Evolutionary conservation across 2,888 invertebrate genomes (phyloP), one percentile per base, ranked within the genome.

Genomic region (Neoitamus cyanurus): DNA sequence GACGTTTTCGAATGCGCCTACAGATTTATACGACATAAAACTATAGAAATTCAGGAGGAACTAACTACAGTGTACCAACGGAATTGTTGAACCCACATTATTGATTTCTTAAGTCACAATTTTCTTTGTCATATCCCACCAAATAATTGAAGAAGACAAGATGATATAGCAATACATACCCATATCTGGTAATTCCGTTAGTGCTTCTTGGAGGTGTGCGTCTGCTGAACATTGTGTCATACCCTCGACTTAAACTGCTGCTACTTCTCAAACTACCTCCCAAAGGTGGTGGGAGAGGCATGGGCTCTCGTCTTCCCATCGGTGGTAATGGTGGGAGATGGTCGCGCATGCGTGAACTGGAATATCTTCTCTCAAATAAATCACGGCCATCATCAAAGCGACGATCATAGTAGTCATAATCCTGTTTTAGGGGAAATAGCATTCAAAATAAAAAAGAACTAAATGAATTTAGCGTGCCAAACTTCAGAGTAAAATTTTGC

Each of bases 161-260:
- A n/a, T n/a, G n/a, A n/a, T n/a, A n/a, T n/a, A n/a, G 2, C 2
- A 7, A 20, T 1, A 25, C 87, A 86, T 88, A 91, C 91, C 90
- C 91, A 87, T 91, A 91, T 84, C 91, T 89, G 85, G 91, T 90
- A 86, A 91, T 88, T 68, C 91, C 91, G 86, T 91, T 90, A 87
- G 89, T 90, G 86, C 90, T 91, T 70, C 91, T 89, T 85, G 96
- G 95, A 88, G 96, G 96, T 88, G 96, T 95, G 88, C 96, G 93
- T 87, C 97, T 93, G 91, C 95, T 96, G 92, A 95, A 96, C 95
- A 96, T 96, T 88, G 94, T 93, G 91, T 96, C 96, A 90, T 96
- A 94, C 85, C 91, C 91, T 78, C 91, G 90, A 7, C 90, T 93
- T 92, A 95, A 93, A 93, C 95, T 93, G 87, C 95, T 92, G 86